Evolutionary conservation across 2,888 invertebrate genomes (phyloP), one percentile per base, ranked within the genome.

Genomic region (Chaitophorus viminalis): DNA sequence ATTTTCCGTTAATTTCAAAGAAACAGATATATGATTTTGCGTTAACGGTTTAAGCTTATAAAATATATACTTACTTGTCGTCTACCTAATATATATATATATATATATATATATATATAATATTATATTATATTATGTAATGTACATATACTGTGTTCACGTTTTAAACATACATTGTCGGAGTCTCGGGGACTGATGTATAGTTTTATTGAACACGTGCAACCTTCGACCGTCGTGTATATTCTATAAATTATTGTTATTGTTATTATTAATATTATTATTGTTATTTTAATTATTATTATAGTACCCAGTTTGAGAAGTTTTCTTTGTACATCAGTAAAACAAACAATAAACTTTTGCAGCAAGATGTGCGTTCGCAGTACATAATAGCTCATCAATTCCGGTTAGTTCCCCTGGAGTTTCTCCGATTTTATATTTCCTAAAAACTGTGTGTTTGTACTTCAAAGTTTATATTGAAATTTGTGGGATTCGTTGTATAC

Each of bases 381-480:
- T 72, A n/a, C 72, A 33, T 25, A 52, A 72, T 46, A 82, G 46
- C 46, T 33, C 72, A 82, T 72, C 33, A 33, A 46, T 70, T 82
- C 33, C 70, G 25, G 70, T n/a, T 6, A 25, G 5, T 11, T 8
- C 3, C 29, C 25, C 3, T 31, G 29, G 6, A 14, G 31, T 1
- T n/a, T 18, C n/a, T 25, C 31, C 36, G 29, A 33, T 39, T 39
- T 39, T 39, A 39, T 78, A 60, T 60, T 21, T 29, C 36, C 54
- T n/a, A 72, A 74, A 54, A 82, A 60, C 74, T 11, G 74, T 82
- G 82, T 74, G 52, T 52, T n/a, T 33, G 5, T n/a, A 74, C 52
- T 72, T 72, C 72, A 54, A 65, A 82, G 82, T 82, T 60, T 54
- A 74, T 74, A 54, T 79, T 29, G 29, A 60, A 65, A 79, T 79